Percentiles rank a stretch among this genome's conserved stretches.
These are phyloP conservation scores for Melangyna quadrimaculata DNA, from an alignment of 2,888 invertebrate species.

Conservation along the genomic window DNA sequence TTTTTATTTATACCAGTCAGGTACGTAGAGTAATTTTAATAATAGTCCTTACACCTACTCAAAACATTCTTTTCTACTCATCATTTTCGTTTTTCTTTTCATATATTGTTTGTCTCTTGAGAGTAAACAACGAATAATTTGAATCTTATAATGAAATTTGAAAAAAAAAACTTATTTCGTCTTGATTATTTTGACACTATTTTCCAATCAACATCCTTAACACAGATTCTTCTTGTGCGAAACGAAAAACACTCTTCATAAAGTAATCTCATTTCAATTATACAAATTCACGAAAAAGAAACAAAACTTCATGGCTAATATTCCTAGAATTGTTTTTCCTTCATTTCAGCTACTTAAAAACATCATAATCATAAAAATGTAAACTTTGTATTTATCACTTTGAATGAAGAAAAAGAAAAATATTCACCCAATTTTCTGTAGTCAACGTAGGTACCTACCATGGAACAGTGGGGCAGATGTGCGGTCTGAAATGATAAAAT, in stretches of 20 bases:
- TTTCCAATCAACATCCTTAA: background rate
- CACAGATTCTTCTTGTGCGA: background rate
- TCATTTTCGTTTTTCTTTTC: too few species aligned
- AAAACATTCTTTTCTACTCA: too few species aligned
- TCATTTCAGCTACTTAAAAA: slow-evolving; percentile 2
- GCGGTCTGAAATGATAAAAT: too few species aligned
- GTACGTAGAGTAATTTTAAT: too few species aligned
- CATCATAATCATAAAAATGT: slow-evolving; percentile 20
- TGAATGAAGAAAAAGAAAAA: background rate
- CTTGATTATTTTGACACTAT: background rate
- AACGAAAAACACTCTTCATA: background rate
- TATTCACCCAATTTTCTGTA: slow-evolving; percentile 6
- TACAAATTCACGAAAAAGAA: background rate
- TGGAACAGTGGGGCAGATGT: background rate
- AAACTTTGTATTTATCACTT: slow-evolving; percentile 36
- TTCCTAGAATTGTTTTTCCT: background rate
- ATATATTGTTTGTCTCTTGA: too few species aligned
- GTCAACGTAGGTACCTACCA: background rate
- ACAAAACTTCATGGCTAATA: background rate
- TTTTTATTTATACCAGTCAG: too few species aligned
- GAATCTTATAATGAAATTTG: background rate
- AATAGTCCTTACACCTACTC: too few species aligned
- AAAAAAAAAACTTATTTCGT: background rate
- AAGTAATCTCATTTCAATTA: slow-evolving; percentile 2
- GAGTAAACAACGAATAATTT: background rate